Evolutionary conservation across 2,888 invertebrate genomes (phyloP).

Genomic region (Cephus pygmeus): DNA sequence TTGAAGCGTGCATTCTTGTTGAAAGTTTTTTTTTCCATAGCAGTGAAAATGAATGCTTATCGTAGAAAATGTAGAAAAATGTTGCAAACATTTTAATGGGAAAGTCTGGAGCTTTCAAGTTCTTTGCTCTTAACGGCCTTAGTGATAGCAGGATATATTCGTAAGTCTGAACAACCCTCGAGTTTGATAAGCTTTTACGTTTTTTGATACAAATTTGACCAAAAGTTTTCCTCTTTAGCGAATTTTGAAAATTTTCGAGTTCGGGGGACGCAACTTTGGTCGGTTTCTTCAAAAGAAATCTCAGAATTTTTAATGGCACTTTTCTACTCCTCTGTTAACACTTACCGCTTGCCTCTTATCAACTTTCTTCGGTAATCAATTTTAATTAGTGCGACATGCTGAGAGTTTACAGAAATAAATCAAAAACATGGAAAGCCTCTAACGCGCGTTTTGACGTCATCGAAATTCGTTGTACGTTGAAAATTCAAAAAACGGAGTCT

Average conservation of each 20-base stretch:
- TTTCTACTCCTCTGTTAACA: background rate
- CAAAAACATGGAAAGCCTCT: background rate
- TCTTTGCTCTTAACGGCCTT: background rate
- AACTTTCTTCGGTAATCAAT: background rate
- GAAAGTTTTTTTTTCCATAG: background rate
- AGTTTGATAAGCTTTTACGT: background rate
- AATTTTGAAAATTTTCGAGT: background rate
- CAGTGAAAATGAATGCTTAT: background rate
- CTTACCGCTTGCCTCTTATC: background rate
- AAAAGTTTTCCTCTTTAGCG: background rate
- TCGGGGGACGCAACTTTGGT: background rate
- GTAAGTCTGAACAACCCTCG: background rate
- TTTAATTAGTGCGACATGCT: background rate
- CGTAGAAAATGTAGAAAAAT: background rate
- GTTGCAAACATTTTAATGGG: background rate
- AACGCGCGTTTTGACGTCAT: background rate
- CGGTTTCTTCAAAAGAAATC: background rate
- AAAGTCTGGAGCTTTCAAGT: background rate
- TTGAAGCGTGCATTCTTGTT: background rate
- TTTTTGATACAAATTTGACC: background rate
- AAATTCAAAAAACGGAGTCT: background rate
- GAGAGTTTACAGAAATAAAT: background rate
- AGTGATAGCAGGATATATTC: background rate
- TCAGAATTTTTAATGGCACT: background rate
- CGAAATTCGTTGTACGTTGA: background rate